Evolutionary conservation across 1,140 invertebrate genomes (phyloP).

Genomic region (Physella acuta): DNA sequence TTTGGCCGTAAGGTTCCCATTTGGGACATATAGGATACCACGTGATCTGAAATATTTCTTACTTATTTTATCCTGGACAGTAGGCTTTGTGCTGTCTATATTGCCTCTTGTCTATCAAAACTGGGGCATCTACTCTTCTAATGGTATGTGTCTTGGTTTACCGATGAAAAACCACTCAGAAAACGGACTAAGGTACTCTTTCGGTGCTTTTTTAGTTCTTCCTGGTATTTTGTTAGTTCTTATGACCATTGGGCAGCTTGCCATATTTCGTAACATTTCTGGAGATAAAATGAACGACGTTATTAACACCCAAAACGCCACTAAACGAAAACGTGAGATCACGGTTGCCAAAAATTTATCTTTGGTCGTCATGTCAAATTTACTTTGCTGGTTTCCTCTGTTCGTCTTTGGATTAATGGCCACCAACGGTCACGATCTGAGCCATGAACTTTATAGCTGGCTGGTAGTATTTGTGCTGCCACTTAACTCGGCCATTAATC

Average conservation of each 20-base stretch:
- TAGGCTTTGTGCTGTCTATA: not conserved
- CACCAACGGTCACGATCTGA: conserved; percentile 18
- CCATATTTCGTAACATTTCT: not conserved
- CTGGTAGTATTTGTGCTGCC: no score
- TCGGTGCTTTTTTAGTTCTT: conserved; percentile 20
- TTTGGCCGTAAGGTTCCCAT: no score
- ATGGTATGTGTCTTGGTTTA: no score
- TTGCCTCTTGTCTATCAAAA: conserved; percentile 1
- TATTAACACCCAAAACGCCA: conserved; percentile 23
- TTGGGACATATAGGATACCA: no score
- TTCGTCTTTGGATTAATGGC: conserved; percentile 37
- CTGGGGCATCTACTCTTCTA: no score
- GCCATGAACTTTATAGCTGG: conserved; percentile 29
- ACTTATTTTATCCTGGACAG: not conserved
- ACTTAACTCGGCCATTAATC: conserved; percentile 37
- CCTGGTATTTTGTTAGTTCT: conserved; percentile 23
- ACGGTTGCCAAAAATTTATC: conserved; percentile 33
- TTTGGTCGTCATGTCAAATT: conserved; percentile 35
- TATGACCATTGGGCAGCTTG: conserved; percentile 22
- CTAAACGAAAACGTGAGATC: conserved; percentile 31
- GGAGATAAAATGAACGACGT: not conserved
- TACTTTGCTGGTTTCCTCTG: conserved; percentile 39
- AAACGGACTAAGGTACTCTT: conserved; percentile 18
- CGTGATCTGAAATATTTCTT: not conserved
- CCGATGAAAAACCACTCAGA: conserved; percentile 8